Evolutionary conservation across 2,888 invertebrate genomes (phyloP).

Genomic region (Clostera curtula): DNA sequence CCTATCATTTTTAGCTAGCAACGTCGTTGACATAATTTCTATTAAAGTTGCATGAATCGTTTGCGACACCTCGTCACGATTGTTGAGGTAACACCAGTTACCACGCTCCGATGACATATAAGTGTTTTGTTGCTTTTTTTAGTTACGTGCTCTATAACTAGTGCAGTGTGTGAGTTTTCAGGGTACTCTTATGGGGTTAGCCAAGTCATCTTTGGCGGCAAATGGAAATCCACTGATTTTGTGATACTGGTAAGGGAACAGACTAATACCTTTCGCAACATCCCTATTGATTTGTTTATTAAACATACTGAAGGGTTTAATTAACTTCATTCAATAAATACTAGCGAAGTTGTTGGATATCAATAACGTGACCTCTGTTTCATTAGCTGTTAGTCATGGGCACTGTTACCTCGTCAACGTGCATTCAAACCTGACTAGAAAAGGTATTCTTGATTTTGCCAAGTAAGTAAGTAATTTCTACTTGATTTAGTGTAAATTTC

Average conservation of each 20-base stretch:
- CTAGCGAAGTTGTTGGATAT: constrained; percentile 10
- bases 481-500: too few relatives aligned
- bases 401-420: constrained; percentile 32
- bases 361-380: constrained; percentile 24
- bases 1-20: constrained; percentile 39
- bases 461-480: too few relatives aligned
- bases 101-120: constrained; percentile 42
- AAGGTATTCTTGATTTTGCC: too few relatives aligned
- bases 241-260: too few relatives aligned
- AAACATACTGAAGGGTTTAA: constrained; percentile 4
- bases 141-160: constrained; percentile 9
- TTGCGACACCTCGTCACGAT: constrained; percentile 47
- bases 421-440: constrained; percentile 24
- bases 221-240: too few relatives aligned
- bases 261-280: too few relatives aligned
- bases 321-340: constrained; percentile 6
- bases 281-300: too few relatives aligned
- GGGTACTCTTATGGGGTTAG: too few relatives aligned
- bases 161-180: too few relatives aligned
- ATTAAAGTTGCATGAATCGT: constrained; percentile 46
- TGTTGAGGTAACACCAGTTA: constrained; percentile 47
- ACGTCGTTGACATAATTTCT: constrained; percentile 43
- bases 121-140: constrained; percentile 15
- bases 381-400: constrained; percentile 16
- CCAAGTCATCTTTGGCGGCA: too few relatives aligned